Evolutionary conservation across 2,113 vertebrate species (phyloP), one percentile per base, ranked within the genome.

Genomic region (Gobius niger): DNA sequence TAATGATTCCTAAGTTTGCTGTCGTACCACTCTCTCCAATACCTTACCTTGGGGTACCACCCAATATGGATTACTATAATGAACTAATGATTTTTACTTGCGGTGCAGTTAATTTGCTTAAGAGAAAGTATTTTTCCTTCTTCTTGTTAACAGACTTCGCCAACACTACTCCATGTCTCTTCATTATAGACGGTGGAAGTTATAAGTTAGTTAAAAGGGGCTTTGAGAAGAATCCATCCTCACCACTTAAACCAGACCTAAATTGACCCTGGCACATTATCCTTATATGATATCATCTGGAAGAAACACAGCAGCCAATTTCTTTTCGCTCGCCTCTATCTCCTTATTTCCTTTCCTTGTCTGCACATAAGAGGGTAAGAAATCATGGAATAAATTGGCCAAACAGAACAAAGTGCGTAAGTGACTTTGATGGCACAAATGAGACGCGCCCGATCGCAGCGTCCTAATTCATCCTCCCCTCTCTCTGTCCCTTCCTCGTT

Each of bases 401-500:
- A 70, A 85, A 82, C 19, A 56, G 76, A 60, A 64, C 66, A 79
- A 70, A 84, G 67, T 78, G 69, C 68, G 67, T 82, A 82, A 88
- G 80, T 69, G 79, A 63, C 79, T 82, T 79, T 85, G 85, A 85
- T 86, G 78, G 63, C 76, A 79, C 75, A 87, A 87, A 85, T 72
- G 78, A 81, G 79, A 76, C 68, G 67, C 57, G 77, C 49, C 62
- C 82, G 57, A 76, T 82, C 52, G 62, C 68, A 80, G 76, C 69
- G 84, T 70, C 82, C 85, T 86, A 84, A 89, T 86, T 85, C 79
- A 77, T 90, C 75, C 70, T 77, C 66, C 73, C 63, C 73, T 83
- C 80, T 83, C 80, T 68, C 44, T 52, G 79, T 82, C 72, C 50
- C 65, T 47, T 53, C 63, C 83, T 88, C 44, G 70, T 88, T 88